Evolutionary conservation across 2,113 vertebrate species (phyloP).

Genomic region (Electrona antarctica): DNA sequence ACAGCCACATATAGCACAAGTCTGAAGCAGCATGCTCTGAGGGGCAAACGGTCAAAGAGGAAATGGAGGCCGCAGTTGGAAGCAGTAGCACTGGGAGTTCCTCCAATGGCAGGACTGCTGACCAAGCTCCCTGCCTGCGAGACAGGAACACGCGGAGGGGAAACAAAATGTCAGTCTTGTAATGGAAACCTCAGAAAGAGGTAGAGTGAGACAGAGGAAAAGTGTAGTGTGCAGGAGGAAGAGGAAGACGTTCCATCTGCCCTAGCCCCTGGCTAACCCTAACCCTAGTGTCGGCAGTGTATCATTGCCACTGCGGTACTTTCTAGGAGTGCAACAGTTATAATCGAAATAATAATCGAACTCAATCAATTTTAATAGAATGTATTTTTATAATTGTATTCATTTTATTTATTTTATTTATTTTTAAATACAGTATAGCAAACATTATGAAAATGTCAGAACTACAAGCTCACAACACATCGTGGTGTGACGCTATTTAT

Average conservation of each 20-base stretch:
- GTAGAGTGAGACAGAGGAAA: conserved; percentile 41
- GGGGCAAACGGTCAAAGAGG: conserved; percentile 20
- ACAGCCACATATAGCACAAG: not conserved
- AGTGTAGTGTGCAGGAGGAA: conserved; percentile 29
- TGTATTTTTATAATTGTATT: no score
- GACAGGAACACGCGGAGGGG: conserved; percentile 21
- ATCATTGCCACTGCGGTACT: not conserved
- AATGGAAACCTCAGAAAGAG: conserved; percentile 66
- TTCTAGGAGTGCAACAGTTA: no score
- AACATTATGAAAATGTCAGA: no score
- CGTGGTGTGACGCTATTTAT: no score
- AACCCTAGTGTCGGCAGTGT: conserved; percentile 29
- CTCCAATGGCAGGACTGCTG: conserved; percentile 29
- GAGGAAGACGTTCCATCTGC: conserved; percentile 52
- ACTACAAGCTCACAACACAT: no score
- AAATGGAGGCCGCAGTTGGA: conserved; percentile 12
- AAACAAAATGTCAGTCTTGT: conserved; percentile 44
- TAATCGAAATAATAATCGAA: no score
- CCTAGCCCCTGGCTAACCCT: conserved; percentile 24
- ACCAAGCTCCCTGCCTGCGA: conserved; percentile 19
- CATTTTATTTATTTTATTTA: no score
- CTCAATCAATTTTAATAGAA: no score
- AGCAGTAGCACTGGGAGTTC: conserved; percentile 17
- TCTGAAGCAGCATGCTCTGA: not conserved
- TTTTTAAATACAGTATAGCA: no score